phyloP scores from a whole-genome alignment of 1,140 invertebrate species.

The Drosophila simulans region DNA sequence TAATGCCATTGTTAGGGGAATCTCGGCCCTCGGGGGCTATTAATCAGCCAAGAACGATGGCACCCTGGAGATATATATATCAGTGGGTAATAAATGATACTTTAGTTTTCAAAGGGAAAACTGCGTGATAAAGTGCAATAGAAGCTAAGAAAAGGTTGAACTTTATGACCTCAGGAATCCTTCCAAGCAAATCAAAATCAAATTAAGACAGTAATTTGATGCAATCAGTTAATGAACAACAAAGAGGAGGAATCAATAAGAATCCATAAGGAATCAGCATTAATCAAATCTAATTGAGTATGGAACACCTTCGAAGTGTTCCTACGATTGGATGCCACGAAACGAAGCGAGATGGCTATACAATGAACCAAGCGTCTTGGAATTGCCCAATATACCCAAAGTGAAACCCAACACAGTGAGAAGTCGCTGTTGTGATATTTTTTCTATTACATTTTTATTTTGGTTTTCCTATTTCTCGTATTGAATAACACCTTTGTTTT shows the following conservation, averaged over 20 bases:
- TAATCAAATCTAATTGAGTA: too few relatives aligned
- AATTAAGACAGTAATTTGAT: background rate
- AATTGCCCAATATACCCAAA: background rate
- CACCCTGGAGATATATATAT: background rate
- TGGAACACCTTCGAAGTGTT: too few relatives aligned
- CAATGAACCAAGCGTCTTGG: background rate
- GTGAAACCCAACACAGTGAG: background rate
- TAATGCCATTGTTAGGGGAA: background rate
- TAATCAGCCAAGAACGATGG: background rate
- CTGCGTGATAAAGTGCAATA: background rate
- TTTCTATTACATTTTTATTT: slow-evolving; percentile 73
- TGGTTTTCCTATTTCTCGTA: slow-evolving; percentile 55
- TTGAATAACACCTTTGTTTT: slow-evolving; percentile 63
- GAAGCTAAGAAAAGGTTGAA: too few relatives aligned
- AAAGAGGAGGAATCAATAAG: background rate
- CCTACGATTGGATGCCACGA: background rate
- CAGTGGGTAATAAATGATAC: too few relatives aligned
- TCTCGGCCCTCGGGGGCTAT: background rate
- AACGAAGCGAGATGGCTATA: slow-evolving; percentile 21
- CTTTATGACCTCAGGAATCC: background rate
- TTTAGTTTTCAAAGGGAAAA: too few relatives aligned
- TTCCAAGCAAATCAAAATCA: background rate
- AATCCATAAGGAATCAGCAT: too few relatives aligned
- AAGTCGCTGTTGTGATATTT: slow-evolving; percentile 16
- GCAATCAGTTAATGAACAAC: background rate